Evolutionary conservation across 2,113 vertebrate species (phyloP).

Genomic region (Burhinus bistriatus): DNA sequence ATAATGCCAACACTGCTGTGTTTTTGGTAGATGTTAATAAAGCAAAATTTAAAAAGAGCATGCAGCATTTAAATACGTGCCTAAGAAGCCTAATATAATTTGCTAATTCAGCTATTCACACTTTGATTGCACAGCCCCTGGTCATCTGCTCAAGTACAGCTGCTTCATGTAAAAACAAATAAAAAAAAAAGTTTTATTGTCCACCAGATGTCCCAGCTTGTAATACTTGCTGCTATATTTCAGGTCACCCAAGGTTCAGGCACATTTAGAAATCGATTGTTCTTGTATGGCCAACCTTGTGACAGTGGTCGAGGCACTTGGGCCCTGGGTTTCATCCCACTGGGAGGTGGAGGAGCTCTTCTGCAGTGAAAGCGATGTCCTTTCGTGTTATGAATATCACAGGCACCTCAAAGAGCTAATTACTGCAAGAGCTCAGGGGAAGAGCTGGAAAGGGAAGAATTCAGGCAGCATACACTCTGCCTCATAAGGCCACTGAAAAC

Average conservation of each 20-base stretch:
- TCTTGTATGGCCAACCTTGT: neutral
- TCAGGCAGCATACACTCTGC: neutral
- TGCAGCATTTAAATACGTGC: conserved; percentile 71
- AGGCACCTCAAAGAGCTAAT: neutral
- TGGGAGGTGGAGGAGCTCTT: neutral
- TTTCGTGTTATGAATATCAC: neutral
- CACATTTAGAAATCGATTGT: conserved; percentile 38
- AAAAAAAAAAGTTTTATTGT: conserved; percentile 68
- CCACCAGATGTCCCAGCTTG: conserved; percentile 75
- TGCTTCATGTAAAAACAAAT: conserved; percentile 73
- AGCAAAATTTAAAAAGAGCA: conserved; percentile 73
- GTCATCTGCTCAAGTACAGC: conserved; percentile 75
- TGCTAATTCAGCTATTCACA: conserved; percentile 76
- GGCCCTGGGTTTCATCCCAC: neutral
- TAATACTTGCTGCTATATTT: conserved; percentile 59
- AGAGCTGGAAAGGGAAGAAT: neutral
- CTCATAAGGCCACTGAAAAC: neutral
- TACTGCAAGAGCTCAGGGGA: neutral
- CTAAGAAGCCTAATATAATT: conserved; percentile 71
- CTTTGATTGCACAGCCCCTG: conserved; percentile 71
- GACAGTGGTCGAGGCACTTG: neutral
- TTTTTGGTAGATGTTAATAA: conserved; percentile 73
- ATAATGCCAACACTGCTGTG: conserved; percentile 56
- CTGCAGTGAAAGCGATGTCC: neutral
- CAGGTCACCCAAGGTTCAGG: conserved; percentile 74